Base-by-base conservation (phyloP, 1,140 invertebrate species). In the Drosophila subobscura region DNA sequence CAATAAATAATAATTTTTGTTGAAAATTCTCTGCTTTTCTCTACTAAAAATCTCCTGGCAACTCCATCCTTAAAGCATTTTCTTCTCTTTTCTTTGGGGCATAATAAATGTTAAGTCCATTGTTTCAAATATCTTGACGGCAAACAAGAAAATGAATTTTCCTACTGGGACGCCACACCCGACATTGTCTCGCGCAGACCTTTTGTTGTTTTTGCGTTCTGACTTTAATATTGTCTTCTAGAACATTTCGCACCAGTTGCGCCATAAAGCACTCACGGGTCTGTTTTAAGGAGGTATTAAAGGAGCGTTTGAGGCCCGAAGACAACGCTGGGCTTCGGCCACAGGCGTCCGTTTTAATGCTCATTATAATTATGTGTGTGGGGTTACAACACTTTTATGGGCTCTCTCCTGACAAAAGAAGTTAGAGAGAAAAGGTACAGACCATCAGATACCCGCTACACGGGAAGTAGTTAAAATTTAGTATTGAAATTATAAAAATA, bases 321-420 rank as follows among this genome's bases (percentile, higher is more conserved):
- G 72, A 68, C 74, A 85, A 81, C 72, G 14, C 66, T 77, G 44
- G 50, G 42, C n/a, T 25, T 64, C 23, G 60, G 64, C 61, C 72
- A 65, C 76, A 75, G 63, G 72, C 64, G 78, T 66, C 66, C 79
- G 59, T 78, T 88, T 85, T 79, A 88, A 86, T 88, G 75, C 78
- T 67, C 72, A 72, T 86, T 88, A 86, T 83, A 83, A 89, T 89
- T 88, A 86, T 77, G 56, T 72, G 61, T 52, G 57, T 41, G 12
- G 27, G 49, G 61, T 37, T 52, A 58, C 44, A 72, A 57, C 75
- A 72, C 59, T 86, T 86, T 88, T 86, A 79, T 88, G 77, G 83
- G 53, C 83, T 83, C 72, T 61, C 68, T 49, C 55, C 61, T 23
- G 41, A 49, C 52, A 55, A 50, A 54, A 64, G 72, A 46, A 56